phyloP scores from a whole-genome alignment of 2,797 vertebrate species.

The Erethizon dorsatum region DNA sequence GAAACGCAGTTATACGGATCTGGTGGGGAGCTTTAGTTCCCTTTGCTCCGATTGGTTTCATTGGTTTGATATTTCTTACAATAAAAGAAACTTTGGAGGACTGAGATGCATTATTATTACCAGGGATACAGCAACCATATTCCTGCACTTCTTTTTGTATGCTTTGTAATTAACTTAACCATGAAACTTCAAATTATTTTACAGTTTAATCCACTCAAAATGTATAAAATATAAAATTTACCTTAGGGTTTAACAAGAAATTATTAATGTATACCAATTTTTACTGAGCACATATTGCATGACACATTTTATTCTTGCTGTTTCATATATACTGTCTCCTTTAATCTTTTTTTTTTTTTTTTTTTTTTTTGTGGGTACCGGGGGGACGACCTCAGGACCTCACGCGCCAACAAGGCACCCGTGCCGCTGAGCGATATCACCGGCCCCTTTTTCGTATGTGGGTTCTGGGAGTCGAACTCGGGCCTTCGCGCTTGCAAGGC shows the following conservation, averaged over 20 bases:
- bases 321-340: background rate
- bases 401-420: too few relatives aligned
- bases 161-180: background rate
- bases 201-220: background rate
- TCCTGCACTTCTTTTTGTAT: background rate
- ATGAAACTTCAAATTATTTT: constrained; percentile 6
- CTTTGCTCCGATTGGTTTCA: background rate
- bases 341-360: too few relatives aligned
- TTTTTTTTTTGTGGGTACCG: too few relatives aligned
- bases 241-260: background rate
- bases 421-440: too few relatives aligned
- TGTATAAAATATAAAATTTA: constrained; percentile 16
- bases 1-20: background rate
- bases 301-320: background rate
- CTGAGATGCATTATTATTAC: background rate
- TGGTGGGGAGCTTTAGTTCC: background rate
- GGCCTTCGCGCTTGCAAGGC: too few relatives aligned
- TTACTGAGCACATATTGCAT: background rate
- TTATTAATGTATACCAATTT: background rate
- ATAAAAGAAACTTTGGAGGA: background rate
- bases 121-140: background rate
- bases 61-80: background rate
- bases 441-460: too few relatives aligned
- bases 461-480: too few relatives aligned
- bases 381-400: too few relatives aligned